These are phyloP conservation scores for Callorhinus ursinus DNA, from an alignment of 2,113 vertebrate species.

Conservation along the genomic window DNA sequence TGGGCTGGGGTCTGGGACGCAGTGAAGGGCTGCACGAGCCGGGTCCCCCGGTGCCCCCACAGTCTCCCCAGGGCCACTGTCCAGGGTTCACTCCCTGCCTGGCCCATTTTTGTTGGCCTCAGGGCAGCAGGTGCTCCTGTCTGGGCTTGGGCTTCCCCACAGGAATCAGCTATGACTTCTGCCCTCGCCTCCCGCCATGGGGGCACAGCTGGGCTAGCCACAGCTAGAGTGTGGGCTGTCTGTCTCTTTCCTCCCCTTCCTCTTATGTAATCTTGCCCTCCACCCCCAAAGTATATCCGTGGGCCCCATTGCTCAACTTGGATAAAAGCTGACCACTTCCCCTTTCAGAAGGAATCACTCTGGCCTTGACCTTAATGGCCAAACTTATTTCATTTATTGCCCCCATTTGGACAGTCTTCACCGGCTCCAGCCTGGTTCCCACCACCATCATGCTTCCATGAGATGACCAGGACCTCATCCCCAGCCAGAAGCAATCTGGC, in stretches of 20 bases:
- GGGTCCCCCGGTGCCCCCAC: no score
- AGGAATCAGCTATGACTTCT: neutral
- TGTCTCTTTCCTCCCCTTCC: no score
- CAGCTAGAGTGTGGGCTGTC: neutral
- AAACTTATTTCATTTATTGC: neutral
- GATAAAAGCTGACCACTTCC: neutral
- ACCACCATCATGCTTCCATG: neutral
- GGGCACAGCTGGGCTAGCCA: neutral
- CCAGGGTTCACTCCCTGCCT: neutral
- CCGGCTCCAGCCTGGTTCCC: neutral
- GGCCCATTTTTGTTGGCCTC: neutral
- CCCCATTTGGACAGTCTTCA: neutral
- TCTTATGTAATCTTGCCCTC: neutral
- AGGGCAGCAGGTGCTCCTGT: neutral
- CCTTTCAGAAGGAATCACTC: neutral
- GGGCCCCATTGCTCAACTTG: neutral
- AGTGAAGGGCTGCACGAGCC: neutral
- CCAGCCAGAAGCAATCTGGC: neutral
- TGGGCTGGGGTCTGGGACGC: neutral
- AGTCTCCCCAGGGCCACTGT: rapidly evolving
- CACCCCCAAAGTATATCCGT: rapidly evolving
- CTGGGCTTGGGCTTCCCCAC: neutral
- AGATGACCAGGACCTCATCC: neutral
- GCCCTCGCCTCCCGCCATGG: rapidly evolving
- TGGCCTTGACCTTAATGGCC: neutral